phyloP scores from a whole-genome alignment of 2,113 vertebrate genomes.

The Pholis gunnellus region DNA sequence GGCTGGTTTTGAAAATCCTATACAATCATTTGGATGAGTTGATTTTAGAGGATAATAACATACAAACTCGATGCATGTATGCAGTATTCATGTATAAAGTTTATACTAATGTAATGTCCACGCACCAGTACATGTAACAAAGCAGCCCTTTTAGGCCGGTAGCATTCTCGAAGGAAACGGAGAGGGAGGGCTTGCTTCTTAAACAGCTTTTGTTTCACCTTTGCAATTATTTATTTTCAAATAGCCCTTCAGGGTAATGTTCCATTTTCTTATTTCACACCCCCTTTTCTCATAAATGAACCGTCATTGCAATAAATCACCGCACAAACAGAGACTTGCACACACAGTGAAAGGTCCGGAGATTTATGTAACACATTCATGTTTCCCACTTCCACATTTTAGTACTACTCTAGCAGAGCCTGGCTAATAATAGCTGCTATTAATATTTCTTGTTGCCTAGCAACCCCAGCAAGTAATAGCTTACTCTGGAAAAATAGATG shows the following conservation, averaged over 20 bases:
- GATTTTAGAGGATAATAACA: constrained; percentile 12
- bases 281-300: constrained; percentile 99
- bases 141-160: constrained; percentile 75
- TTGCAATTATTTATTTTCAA: constrained; percentile 99
- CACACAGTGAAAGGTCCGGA: constrained; percentile 97
- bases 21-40: constrained; percentile 17
- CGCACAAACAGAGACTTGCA: constrained; percentile 99
- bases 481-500: constrained; percentile 99
- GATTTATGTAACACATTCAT: constrained; percentile 99
- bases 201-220: constrained; percentile 95
- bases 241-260: constrained; percentile 99
- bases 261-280: constrained; percentile 99
- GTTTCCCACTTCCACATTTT: constrained; percentile 99
- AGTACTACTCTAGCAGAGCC: constrained; percentile 98
- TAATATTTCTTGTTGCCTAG: constrained; percentile 99
- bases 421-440: constrained; percentile 99
- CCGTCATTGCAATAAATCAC: constrained; percentile 99
- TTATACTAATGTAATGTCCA: neutral
- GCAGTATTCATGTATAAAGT: neutral
- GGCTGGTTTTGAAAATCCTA: constrained; percentile 15
- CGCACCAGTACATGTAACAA: constrained; percentile 22
- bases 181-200: constrained; percentile 83
- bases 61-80: neutral
- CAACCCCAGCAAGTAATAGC: constrained; percentile 99
- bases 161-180: constrained; percentile 82